A percentile compares a stretch with the other conserved stretches of the same genome.
phyloP scores from a whole-genome alignment of 1,140 invertebrate species.

The Nebria ingens region DNA sequence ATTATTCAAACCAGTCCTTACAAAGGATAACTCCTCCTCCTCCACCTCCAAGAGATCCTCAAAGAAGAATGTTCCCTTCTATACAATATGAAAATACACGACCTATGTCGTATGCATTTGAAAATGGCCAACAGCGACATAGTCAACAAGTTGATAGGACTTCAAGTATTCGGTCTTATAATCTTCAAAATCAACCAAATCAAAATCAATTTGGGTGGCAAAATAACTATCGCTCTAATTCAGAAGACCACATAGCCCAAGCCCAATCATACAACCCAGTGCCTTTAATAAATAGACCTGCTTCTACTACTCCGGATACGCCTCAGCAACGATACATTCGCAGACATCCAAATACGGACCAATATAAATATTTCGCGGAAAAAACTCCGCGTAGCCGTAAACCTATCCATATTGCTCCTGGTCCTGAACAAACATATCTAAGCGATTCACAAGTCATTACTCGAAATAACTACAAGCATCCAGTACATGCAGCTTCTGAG shows the following conservation, averaged over 20 bases:
- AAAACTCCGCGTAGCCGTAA: slow-evolving; percentile 51
- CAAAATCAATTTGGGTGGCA: slow-evolving; percentile 19
- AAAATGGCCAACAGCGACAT: slow-evolving; percentile 19
- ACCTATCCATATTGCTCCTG: slow-evolving; percentile 45
- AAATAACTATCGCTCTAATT: slow-evolving; percentile 36
- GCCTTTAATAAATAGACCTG: slow-evolving; percentile 35
- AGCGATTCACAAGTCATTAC: slow-evolving; percentile 39
- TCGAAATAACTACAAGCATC: slow-evolving; percentile 16
- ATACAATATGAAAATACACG: slow-evolving; percentile 40
- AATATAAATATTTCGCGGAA: slow-evolving; percentile 54
- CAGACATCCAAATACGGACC: slow-evolving; percentile 22
- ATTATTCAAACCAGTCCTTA: slow-evolving; percentile 14
- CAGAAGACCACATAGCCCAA: slow-evolving; percentile 41
- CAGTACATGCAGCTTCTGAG: slow-evolving; percentile 39
- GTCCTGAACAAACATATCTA: slow-evolving; percentile 34
- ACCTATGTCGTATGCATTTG: slow-evolving; percentile 43
- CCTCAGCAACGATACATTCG: slow-evolving; percentile 23
- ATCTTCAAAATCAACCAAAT: slow-evolving; percentile 2
- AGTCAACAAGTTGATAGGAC: slow-evolving; percentile 9
- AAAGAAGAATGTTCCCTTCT: slow-evolving; percentile 41
- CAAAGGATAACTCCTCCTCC: slow-evolving; percentile 41
- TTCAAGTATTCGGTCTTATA: slow-evolving; percentile 17
- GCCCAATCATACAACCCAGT: slow-evolving; percentile 15
- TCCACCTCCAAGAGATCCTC: slow-evolving; percentile 59
- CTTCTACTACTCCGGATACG: slow-evolving; percentile 44